phyloP scores from a whole-genome alignment of 2,888 invertebrate species.

The Nebria salina region DNA sequence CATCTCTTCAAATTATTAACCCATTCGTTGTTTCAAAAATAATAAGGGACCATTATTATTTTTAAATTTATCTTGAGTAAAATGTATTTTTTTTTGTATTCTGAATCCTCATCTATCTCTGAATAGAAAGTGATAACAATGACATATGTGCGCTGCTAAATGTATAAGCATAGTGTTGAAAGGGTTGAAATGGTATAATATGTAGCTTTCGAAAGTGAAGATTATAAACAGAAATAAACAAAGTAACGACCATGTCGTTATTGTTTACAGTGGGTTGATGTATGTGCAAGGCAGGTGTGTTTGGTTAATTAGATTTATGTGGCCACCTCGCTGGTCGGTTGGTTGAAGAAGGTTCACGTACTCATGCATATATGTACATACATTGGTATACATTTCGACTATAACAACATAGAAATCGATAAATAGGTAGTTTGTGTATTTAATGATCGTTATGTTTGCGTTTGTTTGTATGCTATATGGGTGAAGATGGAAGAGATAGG shows the following conservation, averaged over 20 bases:
- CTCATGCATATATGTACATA: not conserved
- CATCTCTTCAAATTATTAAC: not conserved
- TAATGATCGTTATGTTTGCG: not conserved
- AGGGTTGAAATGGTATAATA: too few species aligned
- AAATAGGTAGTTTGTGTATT: not conserved
- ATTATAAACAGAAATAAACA: too few species aligned
- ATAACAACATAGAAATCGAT: not conserved
- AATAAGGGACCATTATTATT: not conserved
- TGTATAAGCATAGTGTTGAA: too few species aligned
- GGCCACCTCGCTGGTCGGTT: not conserved
- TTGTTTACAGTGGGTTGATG: not conserved
- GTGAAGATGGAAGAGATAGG: not conserved
- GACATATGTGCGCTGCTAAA: too few species aligned
- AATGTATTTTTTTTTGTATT: too few species aligned
- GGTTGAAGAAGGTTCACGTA: not conserved
- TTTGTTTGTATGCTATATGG: not conserved
- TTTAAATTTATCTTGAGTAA: not conserved
- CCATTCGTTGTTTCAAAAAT: not conserved
- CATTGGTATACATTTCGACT: not conserved
- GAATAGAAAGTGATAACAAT: too few species aligned
- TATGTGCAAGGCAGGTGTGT: conserved; percentile 5
- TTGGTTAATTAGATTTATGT: conserved; percentile 19
- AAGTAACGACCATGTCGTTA: too few species aligned
- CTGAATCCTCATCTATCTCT: too few species aligned
- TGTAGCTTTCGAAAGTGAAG: too few species aligned